Evolutionary conservation across 2,113 vertebrate genomes (phyloP).

Genomic region (Rissa tridactyla): DNA sequence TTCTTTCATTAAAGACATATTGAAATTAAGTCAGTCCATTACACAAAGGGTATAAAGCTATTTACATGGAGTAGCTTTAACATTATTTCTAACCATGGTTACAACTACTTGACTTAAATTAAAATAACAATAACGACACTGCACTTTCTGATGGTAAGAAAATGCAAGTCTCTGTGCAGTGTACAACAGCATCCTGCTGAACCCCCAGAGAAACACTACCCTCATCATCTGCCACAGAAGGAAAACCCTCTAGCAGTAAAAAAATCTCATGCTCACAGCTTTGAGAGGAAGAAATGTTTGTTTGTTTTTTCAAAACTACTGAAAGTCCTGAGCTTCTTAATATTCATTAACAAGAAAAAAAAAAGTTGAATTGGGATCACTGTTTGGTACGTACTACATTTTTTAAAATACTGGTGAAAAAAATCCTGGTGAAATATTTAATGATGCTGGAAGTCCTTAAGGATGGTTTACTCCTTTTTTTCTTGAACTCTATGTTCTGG

Average conservation of each 20-base stretch:
- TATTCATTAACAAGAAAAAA: neutral
- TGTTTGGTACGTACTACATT: neutral
- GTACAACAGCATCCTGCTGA: neutral
- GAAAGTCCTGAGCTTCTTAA: neutral
- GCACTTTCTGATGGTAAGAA: neutral
- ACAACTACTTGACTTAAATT: neutral
- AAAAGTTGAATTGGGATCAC: neutral
- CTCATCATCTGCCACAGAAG: neutral
- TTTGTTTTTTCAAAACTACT: neutral
- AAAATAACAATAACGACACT: neutral
- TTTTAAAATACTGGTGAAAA: neutral
- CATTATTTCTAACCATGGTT: neutral
- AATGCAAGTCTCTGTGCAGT: neutral
- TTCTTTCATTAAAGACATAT: neutral
- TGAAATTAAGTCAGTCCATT: neutral
- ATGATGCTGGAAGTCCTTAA: neutral
- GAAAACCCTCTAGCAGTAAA: neutral
- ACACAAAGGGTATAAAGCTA: neutral
- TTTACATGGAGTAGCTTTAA: neutral
- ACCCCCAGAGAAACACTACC: neutral
- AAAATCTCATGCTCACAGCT: neutral
- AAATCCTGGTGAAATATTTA: neutral
- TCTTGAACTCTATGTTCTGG: neutral
- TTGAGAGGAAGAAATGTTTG: neutral
- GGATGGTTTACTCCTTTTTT: neutral